These are phyloP conservation scores for Drosophila subpulchrella DNA, from an alignment of 1,140 invertebrate genomes.

Conservation along the genomic window DNA sequence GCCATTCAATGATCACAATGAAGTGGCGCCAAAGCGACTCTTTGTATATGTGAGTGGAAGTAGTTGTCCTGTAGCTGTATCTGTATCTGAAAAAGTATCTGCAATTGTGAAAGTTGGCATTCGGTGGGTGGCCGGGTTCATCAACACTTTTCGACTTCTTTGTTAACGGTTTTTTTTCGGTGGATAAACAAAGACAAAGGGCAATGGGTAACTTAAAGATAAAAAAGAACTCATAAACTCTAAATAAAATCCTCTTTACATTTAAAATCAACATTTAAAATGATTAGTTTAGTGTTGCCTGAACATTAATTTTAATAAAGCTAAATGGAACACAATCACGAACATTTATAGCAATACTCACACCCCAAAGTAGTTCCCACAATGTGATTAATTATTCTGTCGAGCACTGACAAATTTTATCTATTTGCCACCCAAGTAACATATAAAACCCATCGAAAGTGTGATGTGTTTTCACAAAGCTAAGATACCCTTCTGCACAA, in stretches of 20 bases:
- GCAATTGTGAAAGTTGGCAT: constrained; percentile 2
- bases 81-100: constrained; percentile 22
- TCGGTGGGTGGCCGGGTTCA: constrained; percentile 54
- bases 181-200: constrained; percentile 23
- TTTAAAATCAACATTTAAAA: not conserved
- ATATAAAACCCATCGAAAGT: not conserved
- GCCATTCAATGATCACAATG: constrained; percentile 71
- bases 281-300: no score
- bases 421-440: not conserved
- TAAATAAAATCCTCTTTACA: not conserved
- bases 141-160: constrained; percentile 74
- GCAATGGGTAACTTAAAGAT: not conserved
- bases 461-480: not conserved
- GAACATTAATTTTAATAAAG: not conserved
- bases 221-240: no score
- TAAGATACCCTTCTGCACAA: constrained; percentile 2
- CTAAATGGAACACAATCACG: not conserved
- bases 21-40: constrained; percentile 52
- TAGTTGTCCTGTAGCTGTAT: constrained; percentile 18
- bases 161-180: constrained; percentile 43
- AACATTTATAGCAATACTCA: not conserved
- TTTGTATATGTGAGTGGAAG: constrained; percentile 17
- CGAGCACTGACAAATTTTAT: not conserved
- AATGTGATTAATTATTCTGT: constrained; percentile 19
- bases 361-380: not conserved